Evolutionary conservation across 2,888 invertebrate species (phyloP).

Genomic region (Dromius quadrimaculatus): DNA sequence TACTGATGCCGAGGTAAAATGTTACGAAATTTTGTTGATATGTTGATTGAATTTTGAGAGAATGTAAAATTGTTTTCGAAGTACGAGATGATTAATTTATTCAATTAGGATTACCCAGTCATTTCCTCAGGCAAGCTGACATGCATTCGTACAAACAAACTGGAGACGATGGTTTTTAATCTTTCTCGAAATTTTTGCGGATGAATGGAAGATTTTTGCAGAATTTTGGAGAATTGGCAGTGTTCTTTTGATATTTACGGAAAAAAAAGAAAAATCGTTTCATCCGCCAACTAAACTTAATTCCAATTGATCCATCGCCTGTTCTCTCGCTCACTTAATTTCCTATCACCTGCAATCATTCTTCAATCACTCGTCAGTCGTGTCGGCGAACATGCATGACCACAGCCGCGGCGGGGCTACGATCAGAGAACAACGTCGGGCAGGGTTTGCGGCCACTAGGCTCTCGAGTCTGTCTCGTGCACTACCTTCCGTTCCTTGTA

Average conservation of each 20-base stretch:
- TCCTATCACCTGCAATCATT: conserved; percentile 6
- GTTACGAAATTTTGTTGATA: conserved; percentile 26
- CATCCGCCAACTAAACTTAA: neutral
- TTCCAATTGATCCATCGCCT: neutral
- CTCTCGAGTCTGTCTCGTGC: conserved; percentile 69
- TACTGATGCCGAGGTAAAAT: conserved; percentile 6
- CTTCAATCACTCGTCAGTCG: conserved; percentile 5
- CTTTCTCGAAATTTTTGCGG: conserved; percentile 26
- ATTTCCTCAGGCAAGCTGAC: conserved; percentile 42
- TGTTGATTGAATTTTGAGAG: conserved; percentile 40
- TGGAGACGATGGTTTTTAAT: conserved; percentile 7
- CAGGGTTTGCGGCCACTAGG: conserved; percentile 79
- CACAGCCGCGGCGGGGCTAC: conserved; percentile 55
- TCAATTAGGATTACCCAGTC: conserved; percentile 7
- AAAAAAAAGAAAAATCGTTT: neutral
- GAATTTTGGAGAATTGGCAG: conserved; percentile 38
- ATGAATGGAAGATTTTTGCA: conserved; percentile 31
- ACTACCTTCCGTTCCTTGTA: conserved; percentile 96
- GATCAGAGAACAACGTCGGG: conserved; percentile 77
- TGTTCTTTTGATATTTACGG: conserved; percentile 36
- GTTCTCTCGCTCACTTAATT: neutral
- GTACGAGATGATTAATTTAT: conserved; percentile 3
- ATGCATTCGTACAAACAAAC: conserved; percentile 18
- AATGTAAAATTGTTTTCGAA: conserved; percentile 22
- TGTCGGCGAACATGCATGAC: conserved; percentile 23